Base-by-base conservation (phyloP, 2,888 invertebrate species). In the Trichopria drosophilae region DNA sequence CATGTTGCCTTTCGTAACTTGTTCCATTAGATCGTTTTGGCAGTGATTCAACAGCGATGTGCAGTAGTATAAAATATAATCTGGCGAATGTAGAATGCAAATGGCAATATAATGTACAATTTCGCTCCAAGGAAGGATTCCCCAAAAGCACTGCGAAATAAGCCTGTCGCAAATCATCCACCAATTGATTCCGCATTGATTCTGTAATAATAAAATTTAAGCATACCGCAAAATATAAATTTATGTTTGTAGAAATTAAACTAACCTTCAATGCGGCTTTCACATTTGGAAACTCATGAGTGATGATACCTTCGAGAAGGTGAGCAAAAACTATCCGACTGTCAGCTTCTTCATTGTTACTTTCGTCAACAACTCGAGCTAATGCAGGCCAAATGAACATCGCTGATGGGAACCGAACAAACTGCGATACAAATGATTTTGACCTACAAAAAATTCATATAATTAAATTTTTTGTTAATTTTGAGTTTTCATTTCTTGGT, bases 61-160 rank as follows among this genome's bases (percentile, higher is more conserved):
- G 47, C 69, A 72, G 46, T 75, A 75, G 52, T 75, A 75, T 18
- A 73, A 51, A 36, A 73, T 60, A 39, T 75, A 71, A 57, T 75
- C 75, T 15, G 73, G 66, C 3, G 72, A 64, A 56, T 75, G 66
- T 9, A 73, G 49, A 35, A 75, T 64, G 40, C 71, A 71, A 41
- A 73, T 66, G 6, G 68, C 61, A 20, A 75, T 58, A 42, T 69
- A 72, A 55, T 74, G 63, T 7, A 71, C 35, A 28, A 75, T 73
- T 60, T 75, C 71, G 32, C 52, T 49, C 75, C 74, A 75, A 13
- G 71, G 66, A 24, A 75, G 63, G 44, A 69, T 51, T 18, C 71
- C 69, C 73, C 68, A 73, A 35, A 75, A 75, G 44, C 66, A 69
- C 41, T 75, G 74, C 0, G 65, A 55, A 22, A 73, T 45, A 47